Conservation (phyloP, 2,797 vertebrate genomes). For the Hemitrygon akajei region DNA sequence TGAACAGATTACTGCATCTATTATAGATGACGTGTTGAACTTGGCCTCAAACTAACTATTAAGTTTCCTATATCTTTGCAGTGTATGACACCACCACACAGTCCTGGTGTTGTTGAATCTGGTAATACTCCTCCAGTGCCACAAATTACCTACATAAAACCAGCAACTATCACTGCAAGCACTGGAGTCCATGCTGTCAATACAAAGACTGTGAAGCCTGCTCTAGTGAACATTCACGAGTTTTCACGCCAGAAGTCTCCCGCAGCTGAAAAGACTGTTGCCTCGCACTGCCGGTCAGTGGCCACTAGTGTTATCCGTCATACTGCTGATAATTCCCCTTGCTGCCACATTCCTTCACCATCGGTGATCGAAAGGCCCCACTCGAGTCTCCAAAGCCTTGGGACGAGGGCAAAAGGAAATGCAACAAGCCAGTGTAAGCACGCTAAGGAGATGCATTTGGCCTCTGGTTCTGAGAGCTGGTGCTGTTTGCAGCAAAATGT, state of each 20-base stretch:
- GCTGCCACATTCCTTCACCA: slow-evolving; percentile 56
- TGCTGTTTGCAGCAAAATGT: background rate
- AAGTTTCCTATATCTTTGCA: slow-evolving; percentile 48
- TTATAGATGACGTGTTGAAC: background rate
- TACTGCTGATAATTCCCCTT: slow-evolving; percentile 65
- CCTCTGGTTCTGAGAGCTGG: background rate
- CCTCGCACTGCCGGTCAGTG: slow-evolving; percentile 65
- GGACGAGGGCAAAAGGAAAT: background rate
- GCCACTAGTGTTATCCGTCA: slow-evolving; percentile 81
- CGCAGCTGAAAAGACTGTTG: slow-evolving; percentile 42
- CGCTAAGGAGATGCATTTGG: background rate
- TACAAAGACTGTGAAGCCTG: slow-evolving; percentile 40
- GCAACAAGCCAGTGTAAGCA: background rate
- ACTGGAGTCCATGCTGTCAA: slow-evolving; percentile 36
- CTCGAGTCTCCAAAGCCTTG: background rate
- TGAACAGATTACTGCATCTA: background rate
- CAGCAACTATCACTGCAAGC: slow-evolving; percentile 44
- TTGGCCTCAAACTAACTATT: background rate
- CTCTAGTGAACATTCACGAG: background rate
- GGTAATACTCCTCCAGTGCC: slow-evolving; percentile 47
- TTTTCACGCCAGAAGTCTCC: slow-evolving; percentile 41
- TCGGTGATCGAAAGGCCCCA: slow-evolving; percentile 41
- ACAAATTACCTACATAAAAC: slow-evolving; percentile 55
- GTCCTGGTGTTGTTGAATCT: slow-evolving; percentile 75
- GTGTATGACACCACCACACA: slow-evolving; percentile 97